Percentiles rank a stretch among this genome's conserved stretches.
Conservation (phyloP, 2,888 invertebrate genomes). For the Dicyrtomina minuta region DNA sequence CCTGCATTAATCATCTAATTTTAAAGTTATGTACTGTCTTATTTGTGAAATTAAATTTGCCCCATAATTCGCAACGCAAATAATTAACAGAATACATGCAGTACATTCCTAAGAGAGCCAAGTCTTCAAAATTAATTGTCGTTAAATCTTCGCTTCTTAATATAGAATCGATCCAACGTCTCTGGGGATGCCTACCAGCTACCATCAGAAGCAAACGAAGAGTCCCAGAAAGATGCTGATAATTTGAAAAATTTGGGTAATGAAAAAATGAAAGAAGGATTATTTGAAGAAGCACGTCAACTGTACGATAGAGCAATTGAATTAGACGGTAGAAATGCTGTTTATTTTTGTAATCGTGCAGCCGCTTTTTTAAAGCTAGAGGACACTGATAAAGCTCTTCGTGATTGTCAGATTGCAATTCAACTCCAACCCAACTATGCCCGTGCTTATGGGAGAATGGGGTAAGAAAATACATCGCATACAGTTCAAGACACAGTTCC, state of each 20-base stretch:
- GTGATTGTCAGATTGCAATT: constrained; percentile 87
- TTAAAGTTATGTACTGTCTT: too few species aligned
- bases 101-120: too few species aligned
- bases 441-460: constrained; percentile 92
- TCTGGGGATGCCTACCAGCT: constrained; percentile 53
- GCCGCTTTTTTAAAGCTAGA: constrained; percentile 90
- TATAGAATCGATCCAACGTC: background rate
- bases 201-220: constrained; percentile 51
- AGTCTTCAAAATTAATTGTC: background rate
- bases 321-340: constrained; percentile 82
- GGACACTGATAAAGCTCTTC: constrained; percentile 78
- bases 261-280: constrained; percentile 80
- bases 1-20: too few species aligned
- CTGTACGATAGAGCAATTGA: constrained; percentile 87
- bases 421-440: constrained; percentile 86
- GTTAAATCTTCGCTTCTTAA: background rate
- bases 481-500: background rate
- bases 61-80: too few species aligned
- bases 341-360: constrained; percentile 96
- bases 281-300: constrained; percentile 76
- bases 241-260: constrained; percentile 84
- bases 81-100: too few species aligned
- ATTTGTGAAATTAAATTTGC: background rate
- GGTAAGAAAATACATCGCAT: constrained; percentile 57
- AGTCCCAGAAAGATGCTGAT: constrained; percentile 71